Percentiles rank a stretch among this genome's conserved stretches.
These are phyloP conservation scores for Aphrophora alni DNA, from an alignment of 2,888 invertebrate genomes.

Conservation along the genomic window DNA sequence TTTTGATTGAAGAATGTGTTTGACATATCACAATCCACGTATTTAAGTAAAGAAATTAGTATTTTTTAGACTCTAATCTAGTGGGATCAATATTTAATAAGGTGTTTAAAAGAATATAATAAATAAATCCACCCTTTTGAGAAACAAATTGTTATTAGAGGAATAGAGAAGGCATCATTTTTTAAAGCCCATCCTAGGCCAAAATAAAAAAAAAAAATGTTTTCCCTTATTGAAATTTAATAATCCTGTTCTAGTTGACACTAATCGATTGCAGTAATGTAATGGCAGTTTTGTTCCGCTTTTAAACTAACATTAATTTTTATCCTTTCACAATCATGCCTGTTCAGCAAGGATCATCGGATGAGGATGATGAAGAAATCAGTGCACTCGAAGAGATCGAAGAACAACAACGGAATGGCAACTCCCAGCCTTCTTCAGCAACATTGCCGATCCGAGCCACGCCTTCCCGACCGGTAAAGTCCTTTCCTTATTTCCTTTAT, in stretches of 20 bases:
- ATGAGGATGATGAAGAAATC: slow-evolving; percentile 57
- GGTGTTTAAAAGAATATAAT: no score
- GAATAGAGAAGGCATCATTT: no score
- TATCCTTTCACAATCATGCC: not conserved
- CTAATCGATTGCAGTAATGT: not conserved
- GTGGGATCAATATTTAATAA: no score
- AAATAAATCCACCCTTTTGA: no score
- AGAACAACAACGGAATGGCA: slow-evolving; percentile 36
- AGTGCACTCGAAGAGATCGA: slow-evolving; percentile 52
- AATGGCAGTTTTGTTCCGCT: not conserved
- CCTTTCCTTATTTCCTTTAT: slow-evolving; percentile 3
- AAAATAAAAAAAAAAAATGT: no score
- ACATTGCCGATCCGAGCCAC: slow-evolving; percentile 35
- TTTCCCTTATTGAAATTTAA: slow-evolving; percentile 10
- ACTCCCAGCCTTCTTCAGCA: slow-evolving; percentile 21
- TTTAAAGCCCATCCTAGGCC: no score
- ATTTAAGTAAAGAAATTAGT: no score
- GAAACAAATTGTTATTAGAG: no score
- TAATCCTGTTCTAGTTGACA: not conserved
- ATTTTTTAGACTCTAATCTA: no score
- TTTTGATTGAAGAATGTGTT: no score
- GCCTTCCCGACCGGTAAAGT: slow-evolving; percentile 37
- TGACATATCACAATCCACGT: no score
- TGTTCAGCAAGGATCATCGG: slow-evolving; percentile 38
- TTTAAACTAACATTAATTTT: not conserved